A percentile compares a stretch with the other conserved stretches of the same genome.
Conservation (phyloP, 2,113 vertebrate genomes). For the Oceanites oceanicus region DNA sequence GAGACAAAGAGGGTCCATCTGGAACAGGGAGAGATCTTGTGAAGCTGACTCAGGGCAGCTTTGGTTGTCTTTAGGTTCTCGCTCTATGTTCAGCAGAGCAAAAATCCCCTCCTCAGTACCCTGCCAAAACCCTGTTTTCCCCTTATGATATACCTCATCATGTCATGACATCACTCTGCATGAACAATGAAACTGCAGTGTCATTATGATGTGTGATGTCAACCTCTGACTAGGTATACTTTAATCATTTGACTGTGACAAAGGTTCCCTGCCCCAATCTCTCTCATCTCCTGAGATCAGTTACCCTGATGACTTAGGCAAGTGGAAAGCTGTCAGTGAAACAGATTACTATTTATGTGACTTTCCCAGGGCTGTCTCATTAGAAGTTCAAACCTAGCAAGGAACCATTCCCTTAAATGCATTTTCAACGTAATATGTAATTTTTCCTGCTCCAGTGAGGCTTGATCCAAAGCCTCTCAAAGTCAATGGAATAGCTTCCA, state of each 20-base stretch:
- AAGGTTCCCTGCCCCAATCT: neutral
- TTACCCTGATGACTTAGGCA: neutral
- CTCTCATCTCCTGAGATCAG: neutral
- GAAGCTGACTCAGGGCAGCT: neutral
- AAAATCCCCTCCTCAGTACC: neutral
- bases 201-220: neutral
- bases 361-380: neutral
- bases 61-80: neutral
- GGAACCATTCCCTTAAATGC: neutral
- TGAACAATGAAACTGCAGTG: neutral
- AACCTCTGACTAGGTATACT: neutral
- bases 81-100: neutral
- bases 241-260: neutral
- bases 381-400: neutral
- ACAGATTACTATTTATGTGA: neutral
- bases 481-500: neutral
- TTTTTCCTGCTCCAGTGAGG: neutral
- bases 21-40: neutral
- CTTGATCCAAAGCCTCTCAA: neutral
- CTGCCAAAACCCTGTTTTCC: neutral
- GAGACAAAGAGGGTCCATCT: neutral
- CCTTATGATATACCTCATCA: neutral
- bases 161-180: neutral
- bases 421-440: neutral
- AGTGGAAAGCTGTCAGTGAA: neutral